Conservation (phyloP, 2,113 vertebrate species). For the Oxyura jamaicensis region DNA sequence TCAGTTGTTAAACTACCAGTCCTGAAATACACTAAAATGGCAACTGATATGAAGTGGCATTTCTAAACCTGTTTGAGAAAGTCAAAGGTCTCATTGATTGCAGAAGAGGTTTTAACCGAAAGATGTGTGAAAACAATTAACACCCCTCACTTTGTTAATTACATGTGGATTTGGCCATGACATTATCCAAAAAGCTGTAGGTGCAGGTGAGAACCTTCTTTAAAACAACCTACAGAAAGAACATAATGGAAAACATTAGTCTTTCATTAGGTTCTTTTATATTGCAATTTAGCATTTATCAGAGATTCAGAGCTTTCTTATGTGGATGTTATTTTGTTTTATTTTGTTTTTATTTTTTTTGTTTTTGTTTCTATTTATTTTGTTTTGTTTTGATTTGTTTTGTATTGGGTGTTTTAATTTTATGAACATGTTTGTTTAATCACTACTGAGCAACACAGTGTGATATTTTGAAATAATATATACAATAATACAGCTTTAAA, state of each 20-base stretch:
- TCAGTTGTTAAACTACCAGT: not conserved
- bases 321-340: not conserved
- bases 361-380: not conserved
- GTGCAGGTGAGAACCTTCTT: not conserved
- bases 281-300: not conserved
- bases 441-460: not conserved
- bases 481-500: not conserved
- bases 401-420: not conserved
- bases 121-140: not conserved
- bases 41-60: slow-evolving; percentile 47
- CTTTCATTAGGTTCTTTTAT: not conserved
- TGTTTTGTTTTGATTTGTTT: not conserved
- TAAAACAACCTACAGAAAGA: not conserved
- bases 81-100: slow-evolving; percentile 9
- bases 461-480: not conserved
- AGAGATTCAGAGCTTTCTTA: not conserved
- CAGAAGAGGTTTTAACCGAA: not conserved
- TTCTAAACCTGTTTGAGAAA: slow-evolving; percentile 31
- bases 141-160: not conserved
- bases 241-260: not conserved
- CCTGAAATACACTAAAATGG: not conserved
- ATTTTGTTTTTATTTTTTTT: too few relatives aligned
- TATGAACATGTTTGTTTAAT: not conserved
- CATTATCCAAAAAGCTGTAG: not conserved
- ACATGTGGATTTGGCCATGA: not conserved